A percentile compares a stretch with the other conserved stretches of the same genome.
Evolutionary conservation across 92 coral and sea anemone species (phyloP).

Genomic region (Epizoanthus ramosus): DNA sequence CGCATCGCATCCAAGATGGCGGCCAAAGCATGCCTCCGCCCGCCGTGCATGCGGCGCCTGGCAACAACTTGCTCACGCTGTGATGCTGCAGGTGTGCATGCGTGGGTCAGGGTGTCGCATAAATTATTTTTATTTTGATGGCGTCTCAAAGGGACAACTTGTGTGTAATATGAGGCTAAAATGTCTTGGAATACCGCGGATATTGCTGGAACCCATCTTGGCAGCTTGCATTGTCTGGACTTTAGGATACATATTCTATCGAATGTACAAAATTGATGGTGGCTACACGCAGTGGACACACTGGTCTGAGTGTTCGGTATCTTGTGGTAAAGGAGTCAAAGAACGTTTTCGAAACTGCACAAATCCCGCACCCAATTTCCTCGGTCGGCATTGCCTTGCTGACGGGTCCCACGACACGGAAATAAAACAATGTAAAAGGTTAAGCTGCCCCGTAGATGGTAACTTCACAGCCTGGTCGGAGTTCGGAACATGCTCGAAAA

Average conservation of each 20-base stretch:
- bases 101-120: too few species aligned
- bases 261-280: conserved; percentile 13
- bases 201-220: neutral
- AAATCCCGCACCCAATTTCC: conserved; percentile 33
- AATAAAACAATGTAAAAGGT: neutral
- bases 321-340: conserved; percentile 20
- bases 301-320: conserved; percentile 13
- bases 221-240: neutral
- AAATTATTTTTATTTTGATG: too few species aligned
- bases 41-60: too few species aligned
- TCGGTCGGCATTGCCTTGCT: conserved; percentile 25
- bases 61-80: too few species aligned
- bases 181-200: neutral
- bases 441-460: conserved; percentile 30
- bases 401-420: conserved; percentile 29
- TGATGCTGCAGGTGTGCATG: too few species aligned
- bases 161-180: neutral
- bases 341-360: conserved; percentile 32
- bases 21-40: too few species aligned
- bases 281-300: conserved; percentile 33
- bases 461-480: conserved; percentile 28
- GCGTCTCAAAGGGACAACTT: neutral
- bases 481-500: conserved; percentile 23
- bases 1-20: too few species aligned
- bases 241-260: neutral